These are phyloP conservation scores for Marmota flaviventris DNA, from an alignment of 2,113 vertebrate genomes.

Conservation along the genomic window DNA sequence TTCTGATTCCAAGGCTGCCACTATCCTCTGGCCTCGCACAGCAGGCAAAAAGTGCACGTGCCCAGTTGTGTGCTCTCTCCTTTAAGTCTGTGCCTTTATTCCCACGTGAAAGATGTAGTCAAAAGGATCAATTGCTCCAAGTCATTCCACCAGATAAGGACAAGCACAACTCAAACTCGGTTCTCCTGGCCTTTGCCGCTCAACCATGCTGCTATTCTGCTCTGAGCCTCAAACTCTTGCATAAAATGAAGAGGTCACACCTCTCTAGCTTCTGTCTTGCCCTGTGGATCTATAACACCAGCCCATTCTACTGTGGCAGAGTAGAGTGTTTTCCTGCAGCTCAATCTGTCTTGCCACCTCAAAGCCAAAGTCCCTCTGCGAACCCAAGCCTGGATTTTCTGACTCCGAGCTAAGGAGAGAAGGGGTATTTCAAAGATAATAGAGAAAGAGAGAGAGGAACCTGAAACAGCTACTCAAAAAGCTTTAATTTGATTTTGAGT, in stretches of 20 bases:
- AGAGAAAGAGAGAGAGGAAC: no score
- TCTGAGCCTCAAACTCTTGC: not conserved
- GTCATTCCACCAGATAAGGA: not conserved
- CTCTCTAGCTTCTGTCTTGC: not conserved
- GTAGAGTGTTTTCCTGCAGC: accelerated
- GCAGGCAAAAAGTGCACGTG: not conserved
- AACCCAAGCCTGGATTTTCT: not conserved
- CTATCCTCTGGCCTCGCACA: accelerated
- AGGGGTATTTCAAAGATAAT: not conserved
- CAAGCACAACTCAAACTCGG: not conserved
- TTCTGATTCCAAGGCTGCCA: accelerated
- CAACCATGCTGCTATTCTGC: not conserved
- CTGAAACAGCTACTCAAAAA: not conserved
- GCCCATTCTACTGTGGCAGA: not conserved
- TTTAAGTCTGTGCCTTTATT: not conserved
- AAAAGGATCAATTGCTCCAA: not conserved
- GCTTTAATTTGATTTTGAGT: slow-evolving; percentile 4
- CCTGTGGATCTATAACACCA: not conserved
- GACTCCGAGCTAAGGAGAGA: no score
- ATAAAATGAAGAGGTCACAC: not conserved
- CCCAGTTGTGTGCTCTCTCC: not conserved
- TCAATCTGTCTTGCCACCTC: not conserved
- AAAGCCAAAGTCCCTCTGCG: not conserved
- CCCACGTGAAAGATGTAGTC: not conserved
- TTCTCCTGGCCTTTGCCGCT: not conserved